These are phyloP conservation scores for Choreutis nemorana DNA, from an alignment of 2,888 invertebrate species.

Conservation along the genomic window DNA sequence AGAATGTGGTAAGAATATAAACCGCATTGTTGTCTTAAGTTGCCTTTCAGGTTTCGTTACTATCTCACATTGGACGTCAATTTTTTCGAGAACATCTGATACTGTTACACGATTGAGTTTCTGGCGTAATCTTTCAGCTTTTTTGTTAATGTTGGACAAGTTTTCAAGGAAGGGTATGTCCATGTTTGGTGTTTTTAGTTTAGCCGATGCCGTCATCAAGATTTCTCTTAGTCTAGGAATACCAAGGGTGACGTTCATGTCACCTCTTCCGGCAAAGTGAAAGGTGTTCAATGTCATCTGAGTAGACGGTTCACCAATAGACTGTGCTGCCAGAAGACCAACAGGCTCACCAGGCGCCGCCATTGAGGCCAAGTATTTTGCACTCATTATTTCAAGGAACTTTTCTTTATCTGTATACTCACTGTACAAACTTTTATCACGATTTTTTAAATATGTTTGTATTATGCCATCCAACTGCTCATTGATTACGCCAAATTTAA, in stretches of 20 bases:
- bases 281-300: conserved; percentile 99
- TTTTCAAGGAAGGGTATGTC: conserved; percentile 81
- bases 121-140: conserved; percentile 74
- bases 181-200: conserved; percentile 96
- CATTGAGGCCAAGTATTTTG: conserved; percentile 79
- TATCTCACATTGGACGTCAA: conserved; percentile 69
- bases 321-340: conserved; percentile 95
- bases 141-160: conserved; percentile 46
- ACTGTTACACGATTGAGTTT: conserved; percentile 82
- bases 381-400: conserved; percentile 75
- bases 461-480: conserved; percentile 80
- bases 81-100: conserved; percentile 78
- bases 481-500: conserved; percentile 82
- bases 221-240: conserved; percentile 97
- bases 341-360: conserved; percentile 96
- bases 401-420: conserved; percentile 44
- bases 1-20: conserved; percentile 77
- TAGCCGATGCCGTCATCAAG: conserved; percentile 93
- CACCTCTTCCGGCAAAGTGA: conserved; percentile 99
- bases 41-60: conserved; percentile 61
- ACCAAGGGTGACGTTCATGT: conserved; percentile 99
- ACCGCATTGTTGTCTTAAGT: conserved; percentile 72
- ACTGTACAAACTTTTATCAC: conserved; percentile 27
- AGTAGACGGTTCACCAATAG: conserved; percentile 98
- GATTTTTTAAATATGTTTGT: conserved; percentile 62